These are phyloP conservation scores for Hecatera dysodea DNA, from an alignment of 2,888 invertebrate genomes.

Conservation along the genomic window DNA sequence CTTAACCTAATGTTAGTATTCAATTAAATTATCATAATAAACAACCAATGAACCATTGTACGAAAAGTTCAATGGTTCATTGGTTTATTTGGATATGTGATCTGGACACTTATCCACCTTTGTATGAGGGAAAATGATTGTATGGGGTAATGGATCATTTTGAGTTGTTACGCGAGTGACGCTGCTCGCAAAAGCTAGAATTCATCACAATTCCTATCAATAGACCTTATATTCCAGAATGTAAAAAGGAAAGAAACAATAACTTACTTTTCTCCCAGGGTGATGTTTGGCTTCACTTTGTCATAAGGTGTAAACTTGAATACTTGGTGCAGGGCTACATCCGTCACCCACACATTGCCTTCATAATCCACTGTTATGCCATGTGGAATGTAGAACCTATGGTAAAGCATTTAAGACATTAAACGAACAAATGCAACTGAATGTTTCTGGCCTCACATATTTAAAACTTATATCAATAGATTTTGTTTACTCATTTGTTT, in stretches of 20 bases:
- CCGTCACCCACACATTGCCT: conserved; percentile 96
- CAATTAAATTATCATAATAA: too few relatives aligned
- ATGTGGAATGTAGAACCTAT: conserved; percentile 96
- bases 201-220: not conserved
- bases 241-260: not conserved
- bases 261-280: conserved; percentile 84
- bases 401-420: conserved; percentile 26
- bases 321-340: conserved; percentile 97
- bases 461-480: too few relatives aligned
- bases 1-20: too few relatives aligned
- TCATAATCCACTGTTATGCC: conserved; percentile 94
- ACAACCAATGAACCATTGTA: too few relatives aligned
- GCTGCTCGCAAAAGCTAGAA: not conserved
- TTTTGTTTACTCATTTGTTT: too few relatives aligned
- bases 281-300: conserved; percentile 78
- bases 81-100: too few relatives aligned
- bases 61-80: too few relatives aligned
- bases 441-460: too few relatives aligned
- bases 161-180: accelerated
- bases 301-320: conserved; percentile 92
- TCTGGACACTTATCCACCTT: too few relatives aligned
- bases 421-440: too few relatives aligned
- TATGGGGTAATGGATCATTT: too few relatives aligned
- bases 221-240: not conserved
- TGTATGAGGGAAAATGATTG: too few relatives aligned